Evolutionary conservation across 2,113 vertebrate species (phyloP).

Genomic region (Hepsetus odoe): DNA sequence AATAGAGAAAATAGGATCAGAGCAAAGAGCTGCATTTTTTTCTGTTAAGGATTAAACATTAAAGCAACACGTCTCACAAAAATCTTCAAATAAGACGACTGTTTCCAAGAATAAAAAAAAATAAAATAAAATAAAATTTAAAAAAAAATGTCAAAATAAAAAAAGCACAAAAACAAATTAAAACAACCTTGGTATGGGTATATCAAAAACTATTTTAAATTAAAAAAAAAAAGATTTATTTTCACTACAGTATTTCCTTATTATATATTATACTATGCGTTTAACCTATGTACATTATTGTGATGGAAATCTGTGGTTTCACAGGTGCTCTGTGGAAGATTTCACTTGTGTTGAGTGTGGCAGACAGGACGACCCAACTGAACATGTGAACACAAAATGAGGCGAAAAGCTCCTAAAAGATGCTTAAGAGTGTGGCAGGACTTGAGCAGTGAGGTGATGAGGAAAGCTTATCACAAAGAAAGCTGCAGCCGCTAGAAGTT

Average conservation of each 20-base stretch:
- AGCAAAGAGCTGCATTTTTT: conserved; percentile 3
- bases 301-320: conserved; percentile 53
- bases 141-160: not conserved
- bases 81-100: not conserved
- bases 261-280: conserved; percentile 81
- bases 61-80: conserved; percentile 12
- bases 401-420: conserved; percentile 13
- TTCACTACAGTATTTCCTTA: conserved; percentile 71
- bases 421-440: conserved; percentile 28
- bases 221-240: conserved; percentile 42
- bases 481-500: conserved; percentile 51
- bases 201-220: conserved; percentile 46
- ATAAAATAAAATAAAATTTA: conserved; percentile 20
- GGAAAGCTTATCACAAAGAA: not conserved
- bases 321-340: conserved; percentile 56
- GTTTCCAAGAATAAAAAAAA: not conserved
- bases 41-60: not conserved
- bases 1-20: conserved; percentile 15
- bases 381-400: conserved; percentile 42
- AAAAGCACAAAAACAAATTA: conserved; percentile 63
- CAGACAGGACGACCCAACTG: conserved; percentile 35
- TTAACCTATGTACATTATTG: conserved; percentile 76
- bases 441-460: conserved; percentile 16
- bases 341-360: conserved; percentile 23
- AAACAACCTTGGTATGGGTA: conserved; percentile 69